Conservation (phyloP, 1,140 invertebrate species). For the Globodera ellingtonae region DNA sequence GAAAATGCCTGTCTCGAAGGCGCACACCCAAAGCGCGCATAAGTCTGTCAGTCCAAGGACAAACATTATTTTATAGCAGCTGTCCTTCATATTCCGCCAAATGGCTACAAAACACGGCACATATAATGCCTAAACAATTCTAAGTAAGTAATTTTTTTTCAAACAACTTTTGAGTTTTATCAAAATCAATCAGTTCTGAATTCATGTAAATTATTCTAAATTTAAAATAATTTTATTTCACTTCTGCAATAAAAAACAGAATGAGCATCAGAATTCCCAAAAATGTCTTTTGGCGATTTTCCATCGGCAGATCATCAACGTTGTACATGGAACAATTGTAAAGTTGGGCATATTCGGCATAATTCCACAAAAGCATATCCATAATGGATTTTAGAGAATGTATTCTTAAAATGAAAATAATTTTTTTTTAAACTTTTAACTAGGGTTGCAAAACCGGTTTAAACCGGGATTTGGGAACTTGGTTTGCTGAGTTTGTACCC, state of each 20-base stretch:
- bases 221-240: slow-evolving; percentile 15
- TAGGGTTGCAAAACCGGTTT: too few relatives aligned
- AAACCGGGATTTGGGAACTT: too few relatives aligned
- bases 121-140: slow-evolving; percentile 27
- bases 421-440: too few relatives aligned
- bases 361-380: too few relatives aligned
- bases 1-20: slow-evolving; percentile 13
- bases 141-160: slow-evolving; percentile 24
- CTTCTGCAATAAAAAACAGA: slow-evolving; percentile 34
- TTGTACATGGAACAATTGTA: slow-evolving; percentile 35
- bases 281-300: slow-evolving; percentile 24
- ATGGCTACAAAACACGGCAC: slow-evolving; percentile 29
- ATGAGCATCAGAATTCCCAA: slow-evolving; percentile 16
- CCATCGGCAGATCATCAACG: slow-evolving; percentile 27
- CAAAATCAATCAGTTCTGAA: slow-evolving; percentile 3
- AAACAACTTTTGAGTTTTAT: neutral
- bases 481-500: too few relatives aligned
- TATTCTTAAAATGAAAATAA: too few relatives aligned
- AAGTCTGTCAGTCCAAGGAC: slow-evolving; percentile 7
- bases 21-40: neutral
- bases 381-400: too few relatives aligned
- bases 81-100: slow-evolving; percentile 2
- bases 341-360: neutral
- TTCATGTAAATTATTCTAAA: slow-evolving; percentile 13
- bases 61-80: slow-evolving; percentile 31